These are phyloP conservation scores for Falco biarmicus DNA, from an alignment of 2,797 vertebrate genomes.

Conservation along the genomic window DNA sequence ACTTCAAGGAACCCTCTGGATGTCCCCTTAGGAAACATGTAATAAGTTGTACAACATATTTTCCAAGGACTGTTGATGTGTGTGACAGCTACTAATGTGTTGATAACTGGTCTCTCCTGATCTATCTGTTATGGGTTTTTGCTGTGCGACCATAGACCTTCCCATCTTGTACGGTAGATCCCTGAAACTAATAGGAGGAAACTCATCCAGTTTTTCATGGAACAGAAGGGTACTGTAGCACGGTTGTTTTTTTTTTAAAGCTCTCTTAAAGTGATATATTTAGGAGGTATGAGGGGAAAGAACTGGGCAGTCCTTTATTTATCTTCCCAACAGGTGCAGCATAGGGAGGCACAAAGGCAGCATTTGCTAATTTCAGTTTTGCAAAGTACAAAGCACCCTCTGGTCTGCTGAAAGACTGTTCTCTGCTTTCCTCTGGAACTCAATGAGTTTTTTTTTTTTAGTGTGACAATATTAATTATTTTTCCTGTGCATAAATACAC, in stretches of 20 bases:
- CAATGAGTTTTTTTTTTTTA: neutral
- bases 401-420: neutral
- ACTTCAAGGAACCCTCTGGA: neutral
- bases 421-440: neutral
- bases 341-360: constrained; percentile 61
- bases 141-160: neutral
- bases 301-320: constrained; percentile 78
- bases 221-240: neutral
- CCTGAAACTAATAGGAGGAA: constrained; percentile 24
- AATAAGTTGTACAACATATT: neutral
- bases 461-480: neutral
- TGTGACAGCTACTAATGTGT: neutral
- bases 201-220: neutral
- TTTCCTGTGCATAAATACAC: neutral
- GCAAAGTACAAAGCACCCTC: constrained; percentile 56
- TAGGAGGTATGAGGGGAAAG: constrained; percentile 77
- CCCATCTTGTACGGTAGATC: neutral
- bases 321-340: constrained; percentile 82
- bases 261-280: constrained; percentile 77
- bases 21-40: neutral
- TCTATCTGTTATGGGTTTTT: neutral
- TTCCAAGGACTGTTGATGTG: neutral
- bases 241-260: neutral
- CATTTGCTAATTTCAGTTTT: constrained; percentile 63
- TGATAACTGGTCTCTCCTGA: neutral